Percentiles rank a stretch among this genome's conserved stretches.
Evolutionary conservation across 2,797 vertebrate genomes (phyloP).

Genomic region (Babyrousa celebensis): DNA sequence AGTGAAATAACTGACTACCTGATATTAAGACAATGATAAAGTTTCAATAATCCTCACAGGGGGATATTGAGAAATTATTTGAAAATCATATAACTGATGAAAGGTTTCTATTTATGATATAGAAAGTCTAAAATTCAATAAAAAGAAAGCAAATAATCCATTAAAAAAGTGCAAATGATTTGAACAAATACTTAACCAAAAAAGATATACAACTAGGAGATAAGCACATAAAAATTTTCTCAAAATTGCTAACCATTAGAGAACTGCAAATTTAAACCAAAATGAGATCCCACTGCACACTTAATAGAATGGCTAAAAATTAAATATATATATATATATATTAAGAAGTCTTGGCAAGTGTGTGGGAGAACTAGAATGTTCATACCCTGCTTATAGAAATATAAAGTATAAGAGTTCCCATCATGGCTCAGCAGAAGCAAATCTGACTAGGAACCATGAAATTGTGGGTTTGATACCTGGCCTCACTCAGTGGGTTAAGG

Average conservation of each 20-base stretch:
- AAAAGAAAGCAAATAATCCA: background rate
- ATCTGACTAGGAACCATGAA: too few relatives aligned
- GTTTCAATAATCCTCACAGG: background rate
- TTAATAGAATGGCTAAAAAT: background rate
- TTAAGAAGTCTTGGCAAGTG: background rate
- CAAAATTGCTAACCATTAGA: background rate
- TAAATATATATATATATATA: background rate
- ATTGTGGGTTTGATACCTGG: too few relatives aligned
- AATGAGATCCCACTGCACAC: background rate
- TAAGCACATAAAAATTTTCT: background rate
- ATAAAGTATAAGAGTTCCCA: too few relatives aligned
- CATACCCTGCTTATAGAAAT: background rate
- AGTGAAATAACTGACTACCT: background rate
- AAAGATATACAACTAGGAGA: background rate
- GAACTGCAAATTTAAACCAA: background rate
- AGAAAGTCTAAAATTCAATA: constrained; percentile 4
- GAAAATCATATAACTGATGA: background rate
- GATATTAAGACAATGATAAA: background rate
- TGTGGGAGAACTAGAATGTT: background rate
- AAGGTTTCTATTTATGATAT: background rate
- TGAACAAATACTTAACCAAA: background rate
- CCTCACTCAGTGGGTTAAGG: too few relatives aligned
- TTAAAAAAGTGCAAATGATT: background rate
- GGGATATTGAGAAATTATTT: background rate
- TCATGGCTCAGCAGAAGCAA: too few relatives aligned